Evolutionary conservation across 2,888 invertebrate genomes (phyloP).

Genomic region (Athalia cordata): DNA sequence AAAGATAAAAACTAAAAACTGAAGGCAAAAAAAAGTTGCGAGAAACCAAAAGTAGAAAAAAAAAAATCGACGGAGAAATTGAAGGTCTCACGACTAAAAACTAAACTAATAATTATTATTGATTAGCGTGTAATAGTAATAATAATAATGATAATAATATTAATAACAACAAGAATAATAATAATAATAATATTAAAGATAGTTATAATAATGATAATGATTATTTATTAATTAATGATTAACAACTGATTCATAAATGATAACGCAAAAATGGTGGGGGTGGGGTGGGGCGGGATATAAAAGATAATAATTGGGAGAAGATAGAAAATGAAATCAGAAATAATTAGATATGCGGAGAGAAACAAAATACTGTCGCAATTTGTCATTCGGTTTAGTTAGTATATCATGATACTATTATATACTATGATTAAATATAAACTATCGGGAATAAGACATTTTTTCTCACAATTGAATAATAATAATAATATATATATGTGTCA

Average conservation of each 20-base stretch:
- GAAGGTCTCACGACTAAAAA: constrained; percentile 34
- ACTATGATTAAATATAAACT: too few relatives aligned
- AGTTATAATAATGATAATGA: too few relatives aligned
- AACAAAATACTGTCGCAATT: background rate
- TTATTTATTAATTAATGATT: too few relatives aligned
- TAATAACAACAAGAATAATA: background rate
- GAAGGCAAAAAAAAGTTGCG: too few relatives aligned
- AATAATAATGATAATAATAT: background rate
- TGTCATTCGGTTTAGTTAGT: background rate
- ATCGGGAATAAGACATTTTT: background rate
- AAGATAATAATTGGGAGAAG: constrained; percentile 45
- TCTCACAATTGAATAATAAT: background rate
- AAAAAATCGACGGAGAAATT: background rate
- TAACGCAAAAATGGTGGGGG: too few relatives aligned
- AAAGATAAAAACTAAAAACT: too few relatives aligned
- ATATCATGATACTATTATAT: too few relatives aligned
- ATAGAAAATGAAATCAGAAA: background rate
- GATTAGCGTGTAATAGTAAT: constrained; percentile 17
- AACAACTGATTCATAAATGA: too few relatives aligned
- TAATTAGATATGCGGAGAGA: background rate
- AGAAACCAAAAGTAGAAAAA: too few relatives aligned
- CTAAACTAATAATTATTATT: constrained; percentile 22
- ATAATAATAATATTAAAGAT: too few relatives aligned
- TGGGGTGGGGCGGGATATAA: background rate
- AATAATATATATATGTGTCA: too few relatives aligned